These are phyloP conservation scores for Drosophila siamana DNA, from an alignment of 2,888 invertebrate genomes.

Conservation along the genomic window DNA sequence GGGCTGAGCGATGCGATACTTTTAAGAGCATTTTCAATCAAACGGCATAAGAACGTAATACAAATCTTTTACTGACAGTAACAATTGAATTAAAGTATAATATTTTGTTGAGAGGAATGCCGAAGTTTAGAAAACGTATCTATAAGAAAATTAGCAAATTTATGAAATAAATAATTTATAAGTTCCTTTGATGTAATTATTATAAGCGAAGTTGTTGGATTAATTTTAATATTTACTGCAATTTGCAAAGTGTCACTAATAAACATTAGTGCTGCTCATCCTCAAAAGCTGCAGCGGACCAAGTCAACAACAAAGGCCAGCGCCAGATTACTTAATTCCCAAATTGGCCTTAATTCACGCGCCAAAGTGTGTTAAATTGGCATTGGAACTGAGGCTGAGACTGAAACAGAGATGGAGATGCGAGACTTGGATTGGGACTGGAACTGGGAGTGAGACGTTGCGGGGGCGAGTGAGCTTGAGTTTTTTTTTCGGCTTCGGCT, in stretches of 20 bases:
- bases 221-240: conserved; percentile 49
- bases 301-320: conserved; percentile 42
- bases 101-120: too few species aligned
- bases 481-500: conserved; percentile 39
- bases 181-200: background rate
- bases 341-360: conserved; percentile 84
- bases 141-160: too few species aligned
- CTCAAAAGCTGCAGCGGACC: conserved; percentile 13
- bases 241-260: conserved; percentile 68
- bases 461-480: conserved; percentile 57
- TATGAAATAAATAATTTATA: background rate
- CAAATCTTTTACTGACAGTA: background rate
- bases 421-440: conserved; percentile 1
- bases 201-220: background rate
- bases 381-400: conserved; percentile 35
- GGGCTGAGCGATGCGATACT: background rate
- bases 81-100: too few species aligned
- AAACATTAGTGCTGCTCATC: conserved; percentile 57
- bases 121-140: too few species aligned
- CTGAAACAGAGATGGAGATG: background rate
- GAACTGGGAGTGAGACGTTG: conserved; percentile 23
- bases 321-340: conserved; percentile 83
- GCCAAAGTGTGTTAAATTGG: conserved; percentile 84
- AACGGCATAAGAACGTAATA: too few species aligned
- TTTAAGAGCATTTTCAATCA: conserved; percentile 19